These are phyloP conservation scores for Torymus tubicola DNA, from an alignment of 2,888 invertebrate genomes.

Conservation along the genomic window DNA sequence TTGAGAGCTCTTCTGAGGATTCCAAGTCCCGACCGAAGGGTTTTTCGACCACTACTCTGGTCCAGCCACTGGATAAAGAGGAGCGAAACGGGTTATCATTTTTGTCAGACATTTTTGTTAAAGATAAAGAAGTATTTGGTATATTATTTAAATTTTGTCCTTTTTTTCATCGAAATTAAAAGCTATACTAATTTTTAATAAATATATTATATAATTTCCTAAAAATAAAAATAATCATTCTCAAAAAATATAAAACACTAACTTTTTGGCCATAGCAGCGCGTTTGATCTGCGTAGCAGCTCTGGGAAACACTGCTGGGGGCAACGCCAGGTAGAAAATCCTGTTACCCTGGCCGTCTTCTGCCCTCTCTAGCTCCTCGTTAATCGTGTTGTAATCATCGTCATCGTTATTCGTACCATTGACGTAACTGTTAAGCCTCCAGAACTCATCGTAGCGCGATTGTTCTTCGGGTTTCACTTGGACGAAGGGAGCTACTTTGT, in stretches of 20 bases:
- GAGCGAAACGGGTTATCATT: too few relatives aligned
- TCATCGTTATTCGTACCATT: background rate
- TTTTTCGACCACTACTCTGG: slow-evolving; percentile 50
- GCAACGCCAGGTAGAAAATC: slow-evolving; percentile 49
- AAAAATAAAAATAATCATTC: too few relatives aligned
- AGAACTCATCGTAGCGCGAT: slow-evolving; percentile 44
- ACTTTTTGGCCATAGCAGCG: slow-evolving; percentile 45
- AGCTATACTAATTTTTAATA: too few relatives aligned
- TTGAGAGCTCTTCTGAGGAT: slow-evolving; percentile 24
- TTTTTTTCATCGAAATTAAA: too few relatives aligned
- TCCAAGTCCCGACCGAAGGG: slow-evolving; percentile 50
- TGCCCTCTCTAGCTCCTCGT: background rate
- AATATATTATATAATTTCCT: too few relatives aligned
- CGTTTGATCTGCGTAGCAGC: slow-evolving; percentile 38
- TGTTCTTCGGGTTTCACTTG: background rate
- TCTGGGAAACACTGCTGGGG: slow-evolving; percentile 27
- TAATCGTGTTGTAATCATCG: slow-evolving; percentile 38
- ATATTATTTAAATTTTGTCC: background rate
- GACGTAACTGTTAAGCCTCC: slow-evolving; percentile 29
- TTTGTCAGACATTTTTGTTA: too few relatives aligned
- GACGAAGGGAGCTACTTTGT: slow-evolving; percentile 3
- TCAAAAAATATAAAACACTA: background rate
- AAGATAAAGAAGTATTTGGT: too few relatives aligned
- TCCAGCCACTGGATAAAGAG: slow-evolving; percentile 39
- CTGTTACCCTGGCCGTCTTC: slow-evolving; percentile 21